A percentile compares a stretch with the other conserved stretches of the same genome.
phyloP scores from a whole-genome alignment of 1,140 invertebrate genomes.

The Diploscapter pachys region DNA sequence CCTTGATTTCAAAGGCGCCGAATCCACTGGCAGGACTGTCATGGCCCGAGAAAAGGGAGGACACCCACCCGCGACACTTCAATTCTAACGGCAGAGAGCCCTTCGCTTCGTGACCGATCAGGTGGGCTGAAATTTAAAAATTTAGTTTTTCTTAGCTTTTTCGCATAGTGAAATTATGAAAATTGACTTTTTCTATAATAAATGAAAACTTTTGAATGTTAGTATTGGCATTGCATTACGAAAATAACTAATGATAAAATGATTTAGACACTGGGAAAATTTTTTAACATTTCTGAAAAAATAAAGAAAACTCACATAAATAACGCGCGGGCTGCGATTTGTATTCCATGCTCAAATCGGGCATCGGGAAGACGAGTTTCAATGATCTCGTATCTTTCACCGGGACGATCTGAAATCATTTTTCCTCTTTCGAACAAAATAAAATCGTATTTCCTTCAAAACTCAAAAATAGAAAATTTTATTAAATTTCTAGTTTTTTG shows the following conservation, averaged over 20 bases:
- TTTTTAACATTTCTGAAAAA: not conserved
- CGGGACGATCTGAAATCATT: conserved; percentile 68
- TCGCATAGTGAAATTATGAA: too few relatives aligned
- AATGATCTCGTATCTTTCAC: conserved; percentile 84
- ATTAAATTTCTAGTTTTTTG: too few relatives aligned
- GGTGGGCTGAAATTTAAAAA: conserved; percentile 66
- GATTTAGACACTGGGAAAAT: too few relatives aligned
- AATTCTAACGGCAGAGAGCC: conserved; percentile 85
- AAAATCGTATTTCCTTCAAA: too few relatives aligned
- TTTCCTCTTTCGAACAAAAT: too few relatives aligned
- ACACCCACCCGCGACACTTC: conserved; percentile 83
- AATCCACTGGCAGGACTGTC: conserved; percentile 76
- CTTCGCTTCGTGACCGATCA: conserved; percentile 88
- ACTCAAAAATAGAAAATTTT: too few relatives aligned
- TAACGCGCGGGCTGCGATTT: conserved; percentile 83
- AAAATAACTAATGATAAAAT: conserved; percentile 9
- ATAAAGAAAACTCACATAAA: conserved; percentile 60
- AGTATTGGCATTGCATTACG: not conserved
- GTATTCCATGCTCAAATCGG: conserved; percentile 77
- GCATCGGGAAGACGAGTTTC: conserved; percentile 81
- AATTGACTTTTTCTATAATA: not conserved
- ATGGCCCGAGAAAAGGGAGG: conserved; percentile 75
- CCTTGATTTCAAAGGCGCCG: conserved; percentile 79
- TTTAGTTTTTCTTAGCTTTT: too few relatives aligned
- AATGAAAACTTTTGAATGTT: not conserved